A percentile compares a stretch with the other conserved stretches of the same genome.
Conservation (phyloP, 2,113 vertebrate genomes). For the Columba janthina region DNA sequence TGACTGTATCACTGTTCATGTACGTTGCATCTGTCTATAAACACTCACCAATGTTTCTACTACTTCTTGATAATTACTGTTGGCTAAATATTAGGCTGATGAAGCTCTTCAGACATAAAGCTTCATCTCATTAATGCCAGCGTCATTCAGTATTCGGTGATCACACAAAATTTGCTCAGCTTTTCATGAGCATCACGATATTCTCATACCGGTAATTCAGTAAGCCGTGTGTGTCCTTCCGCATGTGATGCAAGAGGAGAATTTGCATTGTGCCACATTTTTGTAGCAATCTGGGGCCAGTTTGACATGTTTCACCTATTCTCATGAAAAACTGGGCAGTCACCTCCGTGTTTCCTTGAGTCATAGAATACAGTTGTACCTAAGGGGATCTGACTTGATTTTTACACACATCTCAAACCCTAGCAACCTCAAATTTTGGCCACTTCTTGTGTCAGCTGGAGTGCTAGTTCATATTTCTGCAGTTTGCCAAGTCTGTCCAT, state of each 20-base stretch:
- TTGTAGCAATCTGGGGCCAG: background rate
- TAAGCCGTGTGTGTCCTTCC: accelerated
- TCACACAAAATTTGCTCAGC: background rate
- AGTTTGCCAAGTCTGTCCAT: background rate
- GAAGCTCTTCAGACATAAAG: background rate
- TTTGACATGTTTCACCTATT: background rate
- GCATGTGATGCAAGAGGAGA: background rate
- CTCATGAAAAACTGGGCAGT: background rate
- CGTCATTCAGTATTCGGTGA: background rate
- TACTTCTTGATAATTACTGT: background rate
- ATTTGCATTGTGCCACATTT: background rate
- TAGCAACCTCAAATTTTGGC: background rate
- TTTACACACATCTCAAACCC: background rate
- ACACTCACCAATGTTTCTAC: background rate
- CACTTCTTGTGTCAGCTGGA: background rate
- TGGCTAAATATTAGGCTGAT: background rate
- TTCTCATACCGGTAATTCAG: background rate
- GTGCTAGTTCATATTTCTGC: background rate
- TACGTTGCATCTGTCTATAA: background rate
- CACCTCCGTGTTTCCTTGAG: background rate
- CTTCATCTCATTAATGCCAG: background rate
- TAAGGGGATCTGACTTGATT: background rate
- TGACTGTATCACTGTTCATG: background rate
- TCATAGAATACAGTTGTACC: background rate
- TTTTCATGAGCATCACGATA: background rate